Evolutionary conservation across 2,888 invertebrate species (phyloP).

Genomic region (Criorhina ranunculi): DNA sequence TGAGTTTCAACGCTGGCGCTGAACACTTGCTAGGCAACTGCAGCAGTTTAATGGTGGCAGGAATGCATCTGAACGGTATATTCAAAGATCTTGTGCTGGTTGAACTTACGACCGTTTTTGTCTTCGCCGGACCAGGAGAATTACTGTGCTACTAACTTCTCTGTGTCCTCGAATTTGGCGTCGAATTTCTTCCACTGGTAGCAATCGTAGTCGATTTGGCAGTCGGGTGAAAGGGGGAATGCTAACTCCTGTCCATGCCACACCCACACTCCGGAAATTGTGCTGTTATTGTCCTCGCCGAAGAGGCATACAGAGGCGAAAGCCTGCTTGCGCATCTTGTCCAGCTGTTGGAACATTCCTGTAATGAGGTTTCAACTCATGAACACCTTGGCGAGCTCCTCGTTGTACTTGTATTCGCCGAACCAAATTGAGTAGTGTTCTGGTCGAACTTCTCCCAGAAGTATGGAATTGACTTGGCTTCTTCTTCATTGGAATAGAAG

Average conservation of each 20-base stretch:
- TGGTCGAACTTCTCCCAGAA: no score
- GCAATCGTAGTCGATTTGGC: slow-evolving; percentile 98
- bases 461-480: no score
- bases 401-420: no score
- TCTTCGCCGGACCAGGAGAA: slow-evolving; percentile 95
- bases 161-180: slow-evolving; percentile 91
- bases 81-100: slow-evolving; percentile 99
- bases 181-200: slow-evolving; percentile 98
- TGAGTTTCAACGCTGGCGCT: no score
- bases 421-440: no score
- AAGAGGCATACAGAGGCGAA: no score
- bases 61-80: slow-evolving; percentile 85
- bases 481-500: no score
- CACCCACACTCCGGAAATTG: no score
- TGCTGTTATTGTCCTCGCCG: no score
- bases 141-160: slow-evolving; percentile 94
- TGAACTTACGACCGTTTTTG: slow-evolving; percentile 95
- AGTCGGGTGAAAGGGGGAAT: no score
- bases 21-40: slow-evolving; percentile 20
- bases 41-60: neutral
- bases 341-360: slow-evolving; percentile 98
- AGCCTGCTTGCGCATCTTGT: no score
- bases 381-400: slow-evolving; percentile 96
- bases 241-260: no score
- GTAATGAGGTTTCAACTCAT: slow-evolving; percentile 99